Conservation (phyloP, 2,888 invertebrate species). For the Chrysina gloriosa region DNA sequence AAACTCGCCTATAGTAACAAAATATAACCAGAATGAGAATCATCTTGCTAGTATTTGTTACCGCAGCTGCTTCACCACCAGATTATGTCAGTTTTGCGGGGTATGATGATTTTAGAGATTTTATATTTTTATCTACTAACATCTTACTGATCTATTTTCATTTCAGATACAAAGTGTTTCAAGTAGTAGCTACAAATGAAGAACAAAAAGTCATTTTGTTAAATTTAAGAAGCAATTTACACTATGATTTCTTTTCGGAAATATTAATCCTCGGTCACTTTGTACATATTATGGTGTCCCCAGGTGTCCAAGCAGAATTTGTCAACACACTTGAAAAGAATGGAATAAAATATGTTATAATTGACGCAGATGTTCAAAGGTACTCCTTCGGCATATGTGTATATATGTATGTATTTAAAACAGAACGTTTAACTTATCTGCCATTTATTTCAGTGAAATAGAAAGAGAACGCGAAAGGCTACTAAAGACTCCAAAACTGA, state of each 20-base stretch:
- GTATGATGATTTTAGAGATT: no score
- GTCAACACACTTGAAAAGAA: conserved; percentile 56
- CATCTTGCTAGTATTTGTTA: no score
- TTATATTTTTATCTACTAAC: no score
- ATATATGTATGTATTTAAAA: no score
- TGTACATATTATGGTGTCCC: conserved; percentile 31
- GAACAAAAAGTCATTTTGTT: conserved; percentile 36
- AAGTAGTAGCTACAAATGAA: conserved; percentile 26
- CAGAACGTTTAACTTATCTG: background rate
- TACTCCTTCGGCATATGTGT: no score
- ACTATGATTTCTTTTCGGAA: conserved; percentile 33
- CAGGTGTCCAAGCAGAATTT: conserved; percentile 32
- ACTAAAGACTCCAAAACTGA: background rate
- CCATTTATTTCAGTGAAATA: background rate
- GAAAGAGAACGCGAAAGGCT: conserved; percentile 39
- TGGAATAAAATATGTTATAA: conserved; percentile 59
- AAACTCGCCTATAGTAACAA: no score
- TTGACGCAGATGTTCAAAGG: background rate
- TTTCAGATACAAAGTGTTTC: conserved; percentile 39
- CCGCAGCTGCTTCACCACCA: no score
- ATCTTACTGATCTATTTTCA: background rate
- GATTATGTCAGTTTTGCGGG: no score
- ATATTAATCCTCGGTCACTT: background rate
- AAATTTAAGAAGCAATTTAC: conserved; percentile 18
- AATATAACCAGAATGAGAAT: no score